Evolutionary conservation across 1,140 invertebrate species (phyloP).

Genomic region (Archegozetes longisetosus): DNA sequence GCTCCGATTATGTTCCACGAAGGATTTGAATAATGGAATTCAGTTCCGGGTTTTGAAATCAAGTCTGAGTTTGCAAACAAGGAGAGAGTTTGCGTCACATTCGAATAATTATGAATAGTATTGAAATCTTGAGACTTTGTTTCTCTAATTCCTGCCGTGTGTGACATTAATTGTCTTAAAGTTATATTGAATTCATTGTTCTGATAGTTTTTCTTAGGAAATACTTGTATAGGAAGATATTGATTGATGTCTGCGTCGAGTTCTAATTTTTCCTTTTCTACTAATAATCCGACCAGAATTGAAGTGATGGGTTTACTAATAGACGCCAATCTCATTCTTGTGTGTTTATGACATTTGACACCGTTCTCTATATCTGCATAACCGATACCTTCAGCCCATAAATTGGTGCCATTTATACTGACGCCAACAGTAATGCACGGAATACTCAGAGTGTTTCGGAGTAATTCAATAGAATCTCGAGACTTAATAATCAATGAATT

Average conservation of each 20-base stretch:
- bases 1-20: slow-evolving; percentile 9
- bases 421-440: not conserved
- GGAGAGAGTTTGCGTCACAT: not conserved
- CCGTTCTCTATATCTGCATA: slow-evolving; percentile 7
- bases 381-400: not conserved
- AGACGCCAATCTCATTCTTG: not conserved
- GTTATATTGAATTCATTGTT: not conserved
- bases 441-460: not conserved
- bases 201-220: not conserved
- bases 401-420: not conserved
- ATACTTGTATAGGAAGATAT: not conserved
- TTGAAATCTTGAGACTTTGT: too few species aligned
- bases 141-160: not conserved
- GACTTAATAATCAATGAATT: not conserved
- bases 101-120: too few species aligned
- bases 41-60: not conserved
- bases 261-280: not conserved
- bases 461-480: not conserved
- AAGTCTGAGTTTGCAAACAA: not conserved
- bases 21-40: slow-evolving; percentile 5
- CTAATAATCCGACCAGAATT: not conserved
- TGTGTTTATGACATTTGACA: not conserved
- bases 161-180: not conserved
- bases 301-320: slow-evolving; percentile 1
- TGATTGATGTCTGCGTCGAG: not conserved